Conservation (phyloP, 2,888 invertebrate genomes). For the Xanthorhoe designata region DNA sequence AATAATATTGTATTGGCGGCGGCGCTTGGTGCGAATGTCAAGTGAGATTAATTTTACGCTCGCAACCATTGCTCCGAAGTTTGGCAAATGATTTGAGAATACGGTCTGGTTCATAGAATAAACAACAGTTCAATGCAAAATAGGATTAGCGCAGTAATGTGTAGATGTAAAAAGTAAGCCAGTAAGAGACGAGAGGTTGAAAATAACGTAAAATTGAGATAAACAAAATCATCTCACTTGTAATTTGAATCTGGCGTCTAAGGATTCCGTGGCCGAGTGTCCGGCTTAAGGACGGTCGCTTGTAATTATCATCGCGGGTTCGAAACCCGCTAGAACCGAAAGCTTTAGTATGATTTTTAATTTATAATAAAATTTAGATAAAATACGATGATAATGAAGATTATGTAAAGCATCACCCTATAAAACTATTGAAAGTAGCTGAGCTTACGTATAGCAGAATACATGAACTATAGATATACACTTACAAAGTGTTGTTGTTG, state of each 20-base stretch:
- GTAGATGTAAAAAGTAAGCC: background rate
- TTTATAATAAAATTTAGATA: no score
- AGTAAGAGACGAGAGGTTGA: background rate
- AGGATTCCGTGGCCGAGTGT: no score
- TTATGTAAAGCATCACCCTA: no score
- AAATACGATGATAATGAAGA: no score
- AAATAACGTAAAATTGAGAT: background rate
- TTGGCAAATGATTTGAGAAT: constrained; percentile 24
- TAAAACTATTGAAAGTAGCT: no score
- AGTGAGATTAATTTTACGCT: constrained; percentile 30
- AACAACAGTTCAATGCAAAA: background rate
- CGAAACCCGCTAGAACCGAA: no score
- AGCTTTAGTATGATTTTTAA: no score
- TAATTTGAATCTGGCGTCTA: no score
- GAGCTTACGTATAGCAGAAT: no score
- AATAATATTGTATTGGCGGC: constrained; percentile 13
- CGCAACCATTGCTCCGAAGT: constrained; percentile 19
- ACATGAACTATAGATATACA: background rate
- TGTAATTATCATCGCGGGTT: no score
- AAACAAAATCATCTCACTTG: no score
- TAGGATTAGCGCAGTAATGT: background rate
- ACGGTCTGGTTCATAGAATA: constrained; percentile 2
- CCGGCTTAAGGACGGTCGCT: no score
- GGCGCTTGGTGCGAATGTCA: constrained; percentile 11
- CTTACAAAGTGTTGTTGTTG: background rate